Conservation (phyloP, 2,113 vertebrate species). For the Shinisaurus crocodilurus region DNA sequence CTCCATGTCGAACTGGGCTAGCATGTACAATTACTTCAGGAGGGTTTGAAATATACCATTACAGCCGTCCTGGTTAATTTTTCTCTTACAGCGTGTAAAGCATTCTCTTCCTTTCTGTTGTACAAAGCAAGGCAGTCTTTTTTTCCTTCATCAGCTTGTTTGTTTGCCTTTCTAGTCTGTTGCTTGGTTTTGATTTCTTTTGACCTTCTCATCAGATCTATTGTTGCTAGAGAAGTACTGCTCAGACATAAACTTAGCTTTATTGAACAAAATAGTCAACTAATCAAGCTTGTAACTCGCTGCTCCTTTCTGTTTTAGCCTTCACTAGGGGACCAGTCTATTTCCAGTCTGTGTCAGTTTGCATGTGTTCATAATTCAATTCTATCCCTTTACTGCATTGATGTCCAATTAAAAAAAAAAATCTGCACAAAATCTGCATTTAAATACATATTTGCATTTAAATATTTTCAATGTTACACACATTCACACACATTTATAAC, state of each 20-base stretch:
- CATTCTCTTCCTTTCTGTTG: neutral
- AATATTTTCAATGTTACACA: neutral
- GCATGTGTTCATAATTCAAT: neutral
- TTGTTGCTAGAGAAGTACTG: neutral
- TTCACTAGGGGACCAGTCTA: neutral
- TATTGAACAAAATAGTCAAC: neutral
- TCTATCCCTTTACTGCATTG: neutral
- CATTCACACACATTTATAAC: neutral
- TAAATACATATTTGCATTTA: neutral
- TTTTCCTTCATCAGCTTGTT: neutral
- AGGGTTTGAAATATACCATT: neutral
- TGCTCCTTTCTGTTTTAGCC: neutral
- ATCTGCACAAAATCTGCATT: neutral
- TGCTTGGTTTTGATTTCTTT: conserved; percentile 2
- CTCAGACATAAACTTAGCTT: neutral
- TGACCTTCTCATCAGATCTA: neutral
- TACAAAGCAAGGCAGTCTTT: neutral
- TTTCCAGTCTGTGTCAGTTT: neutral
- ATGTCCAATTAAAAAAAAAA: neutral
- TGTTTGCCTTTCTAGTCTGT: neutral
- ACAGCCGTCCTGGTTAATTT: neutral
- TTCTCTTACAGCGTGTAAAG: neutral
- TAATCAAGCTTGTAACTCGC: neutral
- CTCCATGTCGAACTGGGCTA: neutral
- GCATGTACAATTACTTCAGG: conserved; percentile 3